phyloP scores from a whole-genome alignment of 2,797 vertebrate species.

The Eupleurogrammus muticus region DNA sequence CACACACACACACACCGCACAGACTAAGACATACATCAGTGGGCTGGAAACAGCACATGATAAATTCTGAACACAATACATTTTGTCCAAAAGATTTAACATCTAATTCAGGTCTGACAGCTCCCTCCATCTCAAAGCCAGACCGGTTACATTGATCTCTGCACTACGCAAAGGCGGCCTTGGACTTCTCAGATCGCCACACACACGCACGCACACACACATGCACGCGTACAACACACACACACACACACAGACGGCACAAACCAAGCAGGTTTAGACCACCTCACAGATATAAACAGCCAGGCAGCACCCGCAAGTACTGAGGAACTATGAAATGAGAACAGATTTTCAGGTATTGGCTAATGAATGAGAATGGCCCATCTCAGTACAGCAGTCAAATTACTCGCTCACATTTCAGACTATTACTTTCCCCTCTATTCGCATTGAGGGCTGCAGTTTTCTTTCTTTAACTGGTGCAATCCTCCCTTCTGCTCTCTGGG shows the following conservation, averaged over 20 bases:
- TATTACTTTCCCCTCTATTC: constrained; percentile 27
- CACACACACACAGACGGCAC: constrained; percentile 10
- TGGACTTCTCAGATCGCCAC: constrained; percentile 80
- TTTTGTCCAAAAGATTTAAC: constrained; percentile 98
- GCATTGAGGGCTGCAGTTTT: constrained; percentile 37
- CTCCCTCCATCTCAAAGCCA: constrained; percentile 89
- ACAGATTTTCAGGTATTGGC: constrained; percentile 8
- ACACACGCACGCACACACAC: constrained; percentile 31
- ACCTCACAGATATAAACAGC: background rate
- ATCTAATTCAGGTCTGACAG: constrained; percentile 97
- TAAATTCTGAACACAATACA: constrained; percentile 94
- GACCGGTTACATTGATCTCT: constrained; percentile 89
- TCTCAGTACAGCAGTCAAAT: constrained; percentile 18
- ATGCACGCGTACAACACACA: constrained; percentile 23
- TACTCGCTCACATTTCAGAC: constrained; percentile 20
- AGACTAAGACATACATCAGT: constrained; percentile 88
- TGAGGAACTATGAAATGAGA: background rate
- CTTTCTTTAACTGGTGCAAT: constrained; percentile 42
- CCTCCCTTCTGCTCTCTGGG: constrained; percentile 39
- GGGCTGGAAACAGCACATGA: constrained; percentile 92
- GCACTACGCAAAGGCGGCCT: constrained; percentile 82
- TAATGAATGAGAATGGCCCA: background rate
- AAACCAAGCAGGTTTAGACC: constrained; percentile 6
- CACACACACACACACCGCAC: constrained; percentile 28
- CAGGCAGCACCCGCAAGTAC: background rate